These are phyloP conservation scores for Eilema sororculum DNA, from an alignment of 2,888 invertebrate species.

Conservation along the genomic window DNA sequence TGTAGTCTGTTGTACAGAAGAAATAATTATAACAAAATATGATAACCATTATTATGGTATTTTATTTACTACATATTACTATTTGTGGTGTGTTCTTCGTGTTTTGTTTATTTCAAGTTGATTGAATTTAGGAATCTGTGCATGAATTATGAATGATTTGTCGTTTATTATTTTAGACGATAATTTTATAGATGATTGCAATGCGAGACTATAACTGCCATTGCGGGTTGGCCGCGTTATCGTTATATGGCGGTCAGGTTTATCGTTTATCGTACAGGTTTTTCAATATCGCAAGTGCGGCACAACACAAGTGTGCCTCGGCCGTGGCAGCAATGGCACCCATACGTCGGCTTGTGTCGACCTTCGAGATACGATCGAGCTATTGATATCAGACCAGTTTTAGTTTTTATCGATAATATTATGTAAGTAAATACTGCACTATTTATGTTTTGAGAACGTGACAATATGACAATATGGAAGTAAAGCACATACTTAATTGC, in stretches of 20 bases:
- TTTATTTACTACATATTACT: too few relatives aligned
- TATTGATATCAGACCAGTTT: conserved; percentile 37
- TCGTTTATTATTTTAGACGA: background rate
- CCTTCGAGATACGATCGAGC: conserved; percentile 46
- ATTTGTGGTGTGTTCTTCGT: too few relatives aligned
- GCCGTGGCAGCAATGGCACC: conserved; percentile 32
- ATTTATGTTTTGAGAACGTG: conserved; percentile 12
- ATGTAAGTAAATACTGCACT: conserved; percentile 33
- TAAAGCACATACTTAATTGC: too few relatives aligned
- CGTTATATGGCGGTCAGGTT: conserved; percentile 25
- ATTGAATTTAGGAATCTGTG: background rate
- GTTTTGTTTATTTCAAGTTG: too few relatives aligned
- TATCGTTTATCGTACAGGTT: conserved; percentile 45
- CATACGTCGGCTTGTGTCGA: conserved; percentile 33
- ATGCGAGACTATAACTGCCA: background rate
- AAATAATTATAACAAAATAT: background rate
- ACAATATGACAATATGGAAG: background rate
- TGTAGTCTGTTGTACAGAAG: background rate
- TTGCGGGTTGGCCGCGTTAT: background rate
- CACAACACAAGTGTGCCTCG: conserved; percentile 49
- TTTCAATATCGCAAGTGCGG: conserved; percentile 32
- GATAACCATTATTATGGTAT: too few relatives aligned
- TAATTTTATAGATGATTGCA: background rate
- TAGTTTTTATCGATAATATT: conserved; percentile 33
- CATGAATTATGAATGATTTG: background rate